Base-by-base conservation (phyloP, 1,140 invertebrate species). In the Leguminivora glycinivorella region DNA sequence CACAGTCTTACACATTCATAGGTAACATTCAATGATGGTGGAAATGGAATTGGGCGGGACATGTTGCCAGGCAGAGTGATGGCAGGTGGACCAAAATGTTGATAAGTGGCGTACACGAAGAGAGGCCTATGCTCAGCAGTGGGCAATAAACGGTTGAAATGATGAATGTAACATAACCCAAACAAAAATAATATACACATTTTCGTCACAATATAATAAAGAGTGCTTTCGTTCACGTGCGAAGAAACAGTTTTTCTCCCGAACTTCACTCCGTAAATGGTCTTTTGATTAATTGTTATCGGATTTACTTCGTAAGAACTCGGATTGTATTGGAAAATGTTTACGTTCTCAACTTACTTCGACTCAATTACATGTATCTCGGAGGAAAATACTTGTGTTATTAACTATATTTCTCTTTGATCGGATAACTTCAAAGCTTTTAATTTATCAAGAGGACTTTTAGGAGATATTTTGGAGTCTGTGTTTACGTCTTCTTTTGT, bases 251-350 rank as follows among this genome's bases (percentile, higher is more conserved):
- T 52, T 52, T 52, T 52, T 52, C 47, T 22, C 6, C 47, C 17
- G n/a, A 52, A 52, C 47, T 52, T 22, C 47, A 52, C 17, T 10
- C 19, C 6, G 47, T 52, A 22, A 19, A 52, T 47, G 47, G 19
- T 52, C 22, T 52, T 52, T 52, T 52, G 47, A 52, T 52, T 52
- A 52, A 52, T 52, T 52, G 47, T 19, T 22, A 2, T 22, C 47
- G 47, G 47, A 22, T 52, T 52, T 52, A 52, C 47, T 52, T 52
- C 10, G 47, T 10, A 52, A 52, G 43, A 52, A 52, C 47, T 52
- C 17, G 22, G 19, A 52, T 52, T 52, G 19, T 52, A 52, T 52
- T 52, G 47, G 19, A 52, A 52, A 52, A 52, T 52, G 47, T 52
- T 52, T 22, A 52, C 19, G 19, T 52, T 52, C 19, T 52, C 47